Evolutionary conservation across 2,888 invertebrate species (phyloP).

Genomic region (Ernsta delagoae): DNA sequence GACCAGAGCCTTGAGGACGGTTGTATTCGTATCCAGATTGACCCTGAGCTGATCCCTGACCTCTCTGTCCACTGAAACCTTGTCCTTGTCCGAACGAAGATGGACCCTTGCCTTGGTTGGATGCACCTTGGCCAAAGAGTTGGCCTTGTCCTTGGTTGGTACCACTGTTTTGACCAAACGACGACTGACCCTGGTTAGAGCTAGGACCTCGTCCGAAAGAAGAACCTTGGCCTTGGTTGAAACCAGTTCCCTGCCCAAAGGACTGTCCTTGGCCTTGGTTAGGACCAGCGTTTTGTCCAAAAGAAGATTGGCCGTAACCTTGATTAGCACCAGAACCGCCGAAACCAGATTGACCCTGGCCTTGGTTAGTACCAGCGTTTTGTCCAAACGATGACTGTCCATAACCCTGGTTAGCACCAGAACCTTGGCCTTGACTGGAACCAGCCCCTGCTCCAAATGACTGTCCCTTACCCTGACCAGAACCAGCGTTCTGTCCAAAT

Average conservation of each 20-base stretch:
- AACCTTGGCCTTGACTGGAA: conserved; percentile 36
- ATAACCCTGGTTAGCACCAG: conserved; percentile 13
- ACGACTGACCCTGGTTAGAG: conserved; percentile 27
- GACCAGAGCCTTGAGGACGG: conserved; percentile 42
- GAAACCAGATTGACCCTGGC: conserved; percentile 13
- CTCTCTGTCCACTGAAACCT: conserved; percentile 1
- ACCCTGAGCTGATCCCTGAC: conserved; percentile 23
- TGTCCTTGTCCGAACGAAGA: conserved; percentile 1
- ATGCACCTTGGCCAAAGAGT: background rate
- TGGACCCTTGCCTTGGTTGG: background rate
- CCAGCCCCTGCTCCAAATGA: conserved; percentile 16
- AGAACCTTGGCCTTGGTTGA: conserved; percentile 10
- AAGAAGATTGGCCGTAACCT: conserved; percentile 29
- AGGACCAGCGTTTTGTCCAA: conserved; percentile 29
- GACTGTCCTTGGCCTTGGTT: conserved; percentile 28
- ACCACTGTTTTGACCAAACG: conserved; percentile 29
- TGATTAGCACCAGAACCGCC: conserved; percentile 29
- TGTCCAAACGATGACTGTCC: conserved; percentile 32
- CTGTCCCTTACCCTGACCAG: conserved; percentile 35
- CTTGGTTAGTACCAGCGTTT: conserved; percentile 20
- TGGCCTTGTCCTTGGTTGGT: conserved; percentile 16
- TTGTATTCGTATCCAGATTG: conserved; percentile 46
- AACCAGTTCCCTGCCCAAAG: conserved; percentile 23
- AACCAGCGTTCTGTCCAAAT: conserved; percentile 34
- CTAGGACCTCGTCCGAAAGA: conserved; percentile 27